phyloP scores from a whole-genome alignment of 2,113 vertebrate genomes.

The Deroptyus accipitrinus region DNA sequence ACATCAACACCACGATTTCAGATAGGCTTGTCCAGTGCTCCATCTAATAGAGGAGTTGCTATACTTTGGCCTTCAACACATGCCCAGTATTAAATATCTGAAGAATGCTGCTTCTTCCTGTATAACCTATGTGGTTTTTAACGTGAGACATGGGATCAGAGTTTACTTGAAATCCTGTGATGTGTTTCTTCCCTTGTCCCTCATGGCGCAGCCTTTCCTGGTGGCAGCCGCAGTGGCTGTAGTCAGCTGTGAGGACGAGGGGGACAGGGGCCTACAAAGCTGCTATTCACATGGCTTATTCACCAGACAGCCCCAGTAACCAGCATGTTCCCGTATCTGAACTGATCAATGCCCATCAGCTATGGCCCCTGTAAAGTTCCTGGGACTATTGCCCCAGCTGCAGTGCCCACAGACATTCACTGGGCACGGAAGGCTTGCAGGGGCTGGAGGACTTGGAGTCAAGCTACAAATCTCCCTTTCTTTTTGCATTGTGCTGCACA shows the following conservation, averaged over 20 bases:
- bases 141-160: not conserved
- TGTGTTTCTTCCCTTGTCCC: fast-evolving
- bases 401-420: fast-evolving
- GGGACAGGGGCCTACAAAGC: not conserved
- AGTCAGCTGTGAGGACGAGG: not conserved
- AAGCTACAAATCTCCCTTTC: not conserved
- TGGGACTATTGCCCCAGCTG: not conserved
- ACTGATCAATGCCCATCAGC: not conserved
- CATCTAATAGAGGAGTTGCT: not conserved
- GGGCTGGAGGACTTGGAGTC: not conserved
- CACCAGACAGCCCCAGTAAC: not conserved
- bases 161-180: not conserved
- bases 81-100: not conserved
- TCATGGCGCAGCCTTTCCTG: not conserved
- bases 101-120: not conserved
- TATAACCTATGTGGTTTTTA: fast-evolving
- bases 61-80: not conserved
- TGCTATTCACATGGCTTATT: not conserved
- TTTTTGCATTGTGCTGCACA: not conserved
- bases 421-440: not conserved
- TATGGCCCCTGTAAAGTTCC: not conserved
- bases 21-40: not conserved
- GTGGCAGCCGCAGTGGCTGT: not conserved
- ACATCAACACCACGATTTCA: not conserved
- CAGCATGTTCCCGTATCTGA: fast-evolving